Conservation (phyloP, 1,140 invertebrate genomes). For the Melitaea cinxia region DNA sequence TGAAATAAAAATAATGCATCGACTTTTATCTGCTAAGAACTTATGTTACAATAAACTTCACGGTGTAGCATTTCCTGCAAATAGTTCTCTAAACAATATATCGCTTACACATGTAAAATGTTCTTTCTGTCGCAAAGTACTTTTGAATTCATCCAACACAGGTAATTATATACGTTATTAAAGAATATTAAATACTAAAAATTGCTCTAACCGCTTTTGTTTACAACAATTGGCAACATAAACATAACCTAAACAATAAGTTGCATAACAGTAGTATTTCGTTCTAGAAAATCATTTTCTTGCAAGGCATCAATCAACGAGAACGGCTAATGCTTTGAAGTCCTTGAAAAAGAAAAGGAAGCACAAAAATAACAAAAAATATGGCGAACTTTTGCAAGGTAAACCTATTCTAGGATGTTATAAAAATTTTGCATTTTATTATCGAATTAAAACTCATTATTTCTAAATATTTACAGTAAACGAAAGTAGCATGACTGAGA, state of each 20-base stretch:
- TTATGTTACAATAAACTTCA: constrained; percentile 65
- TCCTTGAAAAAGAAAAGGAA: constrained; percentile 65
- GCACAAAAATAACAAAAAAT: constrained; percentile 71
- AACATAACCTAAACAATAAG: constrained; percentile 59
- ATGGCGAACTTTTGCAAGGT: constrained; percentile 77
- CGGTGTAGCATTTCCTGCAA: constrained; percentile 48
- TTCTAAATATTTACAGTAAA: constrained; percentile 81
- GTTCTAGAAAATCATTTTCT: constrained; percentile 63
- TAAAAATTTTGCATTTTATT: constrained; percentile 8
- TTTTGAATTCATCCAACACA: constrained; percentile 55
- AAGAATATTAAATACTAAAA: neutral
- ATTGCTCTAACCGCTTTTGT: neutral
- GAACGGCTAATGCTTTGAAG: constrained; percentile 62
- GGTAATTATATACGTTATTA: constrained; percentile 43
- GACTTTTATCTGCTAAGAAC: constrained; percentile 63
- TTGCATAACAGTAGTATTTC: constrained; percentile 67
- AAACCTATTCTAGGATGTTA: constrained; percentile 26
- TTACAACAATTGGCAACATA: constrained; percentile 33
- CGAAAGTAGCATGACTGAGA: constrained; percentile 82
- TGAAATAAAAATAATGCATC: constrained; percentile 63
- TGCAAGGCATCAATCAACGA: constrained; percentile 70
- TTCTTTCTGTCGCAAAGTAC: constrained; percentile 68
- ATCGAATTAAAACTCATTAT: constrained; percentile 15
- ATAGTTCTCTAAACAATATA: constrained; percentile 49
- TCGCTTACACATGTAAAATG: constrained; percentile 64